Evolutionary conservation across 2,888 invertebrate species (phyloP).

Genomic region (Drosophila meridiana): DNA sequence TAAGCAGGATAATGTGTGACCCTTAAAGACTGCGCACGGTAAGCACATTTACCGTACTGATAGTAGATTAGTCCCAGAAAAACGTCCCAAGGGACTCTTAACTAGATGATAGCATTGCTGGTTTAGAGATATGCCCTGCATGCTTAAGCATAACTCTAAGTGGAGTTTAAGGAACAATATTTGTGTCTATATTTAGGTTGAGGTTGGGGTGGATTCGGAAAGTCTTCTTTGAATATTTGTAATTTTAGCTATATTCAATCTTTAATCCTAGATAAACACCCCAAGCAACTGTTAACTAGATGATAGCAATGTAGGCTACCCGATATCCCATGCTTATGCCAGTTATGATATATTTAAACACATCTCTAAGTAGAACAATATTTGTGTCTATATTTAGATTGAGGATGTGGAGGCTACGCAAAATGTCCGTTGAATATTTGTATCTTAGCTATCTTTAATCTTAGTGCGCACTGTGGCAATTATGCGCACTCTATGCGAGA

Average conservation of each 20-base stretch:
- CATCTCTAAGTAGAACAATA: too few species aligned
- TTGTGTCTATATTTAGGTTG: not conserved
- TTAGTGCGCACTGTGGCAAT: constrained; percentile 12
- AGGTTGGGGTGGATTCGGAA: not conserved
- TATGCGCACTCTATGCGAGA: too few species aligned
- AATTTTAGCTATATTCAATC: too few species aligned
- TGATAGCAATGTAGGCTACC: too few species aligned
- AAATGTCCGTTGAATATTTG: not conserved
- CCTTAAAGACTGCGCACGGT: constrained; percentile 36
- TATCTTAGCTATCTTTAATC: not conserved
- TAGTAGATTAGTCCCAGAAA: constrained; percentile 40
- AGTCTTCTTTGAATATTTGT: too few species aligned
- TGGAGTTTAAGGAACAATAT: not conserved
- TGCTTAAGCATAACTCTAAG: constrained; percentile 12
- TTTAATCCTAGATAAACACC: too few species aligned
- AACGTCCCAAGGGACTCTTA: constrained; percentile 50
- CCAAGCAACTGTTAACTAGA: too few species aligned
- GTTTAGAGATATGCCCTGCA: constrained; percentile 22
- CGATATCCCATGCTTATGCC: too few species aligned
- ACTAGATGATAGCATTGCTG: constrained; percentile 28
- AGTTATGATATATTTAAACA: too few species aligned
- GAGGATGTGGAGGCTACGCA: not conserved
- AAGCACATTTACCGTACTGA: constrained; percentile 51
- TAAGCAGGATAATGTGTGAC: constrained; percentile 34
- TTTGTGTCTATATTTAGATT: too few species aligned